Conservation (phyloP, 2,113 vertebrate species). For the Sapayoa aenigma region DNA sequence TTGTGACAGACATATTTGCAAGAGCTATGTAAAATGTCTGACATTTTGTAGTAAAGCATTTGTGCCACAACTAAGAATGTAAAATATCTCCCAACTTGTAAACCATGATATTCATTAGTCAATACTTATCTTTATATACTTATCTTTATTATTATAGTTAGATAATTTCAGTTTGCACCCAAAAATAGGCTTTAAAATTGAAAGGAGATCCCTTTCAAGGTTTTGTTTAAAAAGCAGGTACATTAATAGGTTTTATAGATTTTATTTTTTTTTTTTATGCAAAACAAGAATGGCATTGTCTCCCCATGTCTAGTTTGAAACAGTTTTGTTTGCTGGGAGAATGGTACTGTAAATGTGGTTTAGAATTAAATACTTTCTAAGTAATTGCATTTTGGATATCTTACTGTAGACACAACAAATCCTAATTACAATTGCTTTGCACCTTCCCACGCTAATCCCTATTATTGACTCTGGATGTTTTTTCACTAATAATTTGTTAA, state of each 20-base stretch:
- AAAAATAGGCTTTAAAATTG: background rate
- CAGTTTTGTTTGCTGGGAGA: background rate
- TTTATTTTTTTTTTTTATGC: background rate
- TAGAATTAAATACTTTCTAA: background rate
- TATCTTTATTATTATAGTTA: background rate
- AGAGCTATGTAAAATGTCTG: background rate
- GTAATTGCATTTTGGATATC: background rate
- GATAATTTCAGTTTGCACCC: background rate
- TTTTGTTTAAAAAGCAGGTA: background rate
- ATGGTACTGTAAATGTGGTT: background rate
- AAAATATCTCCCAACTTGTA: background rate
- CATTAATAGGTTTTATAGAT: background rate
- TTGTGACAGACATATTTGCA: background rate
- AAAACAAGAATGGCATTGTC: background rate
- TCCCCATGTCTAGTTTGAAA: background rate
- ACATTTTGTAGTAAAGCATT: background rate
- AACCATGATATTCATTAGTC: background rate
- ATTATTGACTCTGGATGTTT: background rate
- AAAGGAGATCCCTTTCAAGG: background rate
- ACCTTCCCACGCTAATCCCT: background rate
- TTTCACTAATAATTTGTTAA: background rate
- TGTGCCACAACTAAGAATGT: background rate
- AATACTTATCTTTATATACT: background rate
- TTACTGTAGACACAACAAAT: background rate
- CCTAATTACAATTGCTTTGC: background rate